phyloP scores from a whole-genome alignment of 2,113 vertebrate genomes.

The Progne subis region DNA sequence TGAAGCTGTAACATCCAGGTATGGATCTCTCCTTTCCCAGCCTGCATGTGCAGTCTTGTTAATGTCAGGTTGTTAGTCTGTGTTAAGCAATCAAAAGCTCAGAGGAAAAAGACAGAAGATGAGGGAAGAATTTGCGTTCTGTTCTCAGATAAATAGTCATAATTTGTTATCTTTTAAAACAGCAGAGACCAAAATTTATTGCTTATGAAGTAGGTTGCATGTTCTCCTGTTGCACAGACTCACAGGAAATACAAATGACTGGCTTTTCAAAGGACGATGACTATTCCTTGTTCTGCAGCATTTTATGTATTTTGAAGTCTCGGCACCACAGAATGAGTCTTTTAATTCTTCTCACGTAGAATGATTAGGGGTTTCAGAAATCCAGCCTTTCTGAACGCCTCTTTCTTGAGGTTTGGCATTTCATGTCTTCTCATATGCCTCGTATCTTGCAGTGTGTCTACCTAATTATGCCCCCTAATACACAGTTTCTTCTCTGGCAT shows the following conservation, averaged over 20 bases:
- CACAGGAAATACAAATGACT: not conserved
- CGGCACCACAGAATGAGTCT: not conserved
- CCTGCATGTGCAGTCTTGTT: not conserved
- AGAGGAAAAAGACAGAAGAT: not conserved
- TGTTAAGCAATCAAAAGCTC: not conserved
- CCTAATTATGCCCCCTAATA: not conserved
- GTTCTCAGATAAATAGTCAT: not conserved
- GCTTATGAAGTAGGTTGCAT: not conserved
- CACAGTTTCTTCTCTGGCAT: not conserved
- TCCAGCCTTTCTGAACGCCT: not conserved
- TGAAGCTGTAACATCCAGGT: not conserved
- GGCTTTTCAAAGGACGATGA: not conserved
- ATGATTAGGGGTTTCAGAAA: not conserved
- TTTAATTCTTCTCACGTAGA: not conserved
- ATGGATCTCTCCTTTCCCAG: not conserved
- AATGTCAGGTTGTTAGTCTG: not conserved
- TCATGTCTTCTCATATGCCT: not conserved
- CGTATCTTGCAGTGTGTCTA: not conserved
- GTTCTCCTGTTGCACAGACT: not conserved
- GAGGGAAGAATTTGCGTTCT: not conserved
- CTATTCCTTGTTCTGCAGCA: not conserved
- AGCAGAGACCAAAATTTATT: not conserved
- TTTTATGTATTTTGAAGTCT: not conserved
- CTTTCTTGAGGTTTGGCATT: not conserved
- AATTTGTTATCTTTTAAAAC: not conserved